A percentile compares a stretch with the other conserved stretches of the same genome.
phyloP scores from a whole-genome alignment of 2,113 vertebrate genomes.

The Haemorhous mexicanus region DNA sequence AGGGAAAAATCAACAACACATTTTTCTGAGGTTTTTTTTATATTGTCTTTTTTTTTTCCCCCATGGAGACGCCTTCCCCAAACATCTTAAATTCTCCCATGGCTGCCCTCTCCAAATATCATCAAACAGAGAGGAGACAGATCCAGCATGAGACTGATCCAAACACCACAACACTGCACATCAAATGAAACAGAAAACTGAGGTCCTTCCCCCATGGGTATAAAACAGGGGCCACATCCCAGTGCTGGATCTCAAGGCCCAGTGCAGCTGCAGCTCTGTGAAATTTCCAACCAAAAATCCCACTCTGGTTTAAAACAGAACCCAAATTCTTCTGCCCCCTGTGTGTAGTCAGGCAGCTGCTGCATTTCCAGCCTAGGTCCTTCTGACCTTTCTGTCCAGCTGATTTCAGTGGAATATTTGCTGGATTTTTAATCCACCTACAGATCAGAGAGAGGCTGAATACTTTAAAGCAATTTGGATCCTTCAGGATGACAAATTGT shows the following conservation, averaged over 20 bases:
- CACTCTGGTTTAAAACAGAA: not conserved
- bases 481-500: slow-evolving; percentile 13
- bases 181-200: not conserved
- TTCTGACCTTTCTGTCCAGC: not conserved
- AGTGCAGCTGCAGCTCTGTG: not conserved
- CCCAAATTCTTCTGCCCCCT: fast-evolving
- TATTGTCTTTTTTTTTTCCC: fast-evolving
- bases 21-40: not conserved
- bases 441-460: not conserved
- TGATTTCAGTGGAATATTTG: not conserved
- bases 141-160: not conserved
- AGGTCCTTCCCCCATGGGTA: not conserved
- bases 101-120: not conserved
- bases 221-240: not conserved
- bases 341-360: not conserved
- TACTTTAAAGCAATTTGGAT: not conserved
- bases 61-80: not conserved
- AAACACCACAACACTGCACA: not conserved
- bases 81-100: not conserved
- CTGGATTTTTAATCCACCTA: not conserved
- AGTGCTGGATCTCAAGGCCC: not conserved
- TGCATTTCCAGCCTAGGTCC: not conserved
- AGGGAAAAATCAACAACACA: not conserved
- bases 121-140: not conserved
- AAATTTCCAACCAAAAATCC: not conserved